Evolutionary conservation across 1,140 invertebrate species (phyloP).

Genomic region (Chrysopa pallens): DNA sequence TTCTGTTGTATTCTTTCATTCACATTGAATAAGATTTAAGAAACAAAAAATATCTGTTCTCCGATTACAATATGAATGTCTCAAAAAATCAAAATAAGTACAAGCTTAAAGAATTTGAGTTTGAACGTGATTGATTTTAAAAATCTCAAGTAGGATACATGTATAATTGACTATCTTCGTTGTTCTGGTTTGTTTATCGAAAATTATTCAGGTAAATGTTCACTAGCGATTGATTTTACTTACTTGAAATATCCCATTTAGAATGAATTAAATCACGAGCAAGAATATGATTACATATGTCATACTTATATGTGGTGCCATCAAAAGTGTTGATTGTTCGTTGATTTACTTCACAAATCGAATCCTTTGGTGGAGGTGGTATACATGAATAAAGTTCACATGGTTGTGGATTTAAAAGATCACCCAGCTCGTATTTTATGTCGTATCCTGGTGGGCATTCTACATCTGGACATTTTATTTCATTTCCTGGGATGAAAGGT

Average conservation of each 20-base stretch:
- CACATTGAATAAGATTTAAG: no score
- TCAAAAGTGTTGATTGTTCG: slow-evolving; percentile 64
- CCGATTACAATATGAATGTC: no score
- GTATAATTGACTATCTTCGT: no score
- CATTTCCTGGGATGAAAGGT: slow-evolving; percentile 13
- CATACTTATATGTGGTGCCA: slow-evolving; percentile 52
- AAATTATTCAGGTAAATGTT: no score
- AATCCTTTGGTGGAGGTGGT: slow-evolving; percentile 35
- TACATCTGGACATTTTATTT: slow-evolving; percentile 28
- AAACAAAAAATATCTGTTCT: no score
- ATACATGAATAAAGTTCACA: slow-evolving; percentile 25
- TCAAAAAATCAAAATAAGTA: no score
- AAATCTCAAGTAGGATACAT: no score
- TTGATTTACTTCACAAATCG: slow-evolving; percentile 51
- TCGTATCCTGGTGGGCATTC: slow-evolving; percentile 36
- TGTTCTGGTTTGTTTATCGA: no score
- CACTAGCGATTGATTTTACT: slow-evolving; percentile 11
- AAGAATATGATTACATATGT: slow-evolving; percentile 61
- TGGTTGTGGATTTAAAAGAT: slow-evolving; percentile 4
- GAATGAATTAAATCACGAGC: slow-evolving; percentile 41
- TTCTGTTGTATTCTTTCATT: no score
- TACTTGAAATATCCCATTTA: slow-evolving; percentile 46
- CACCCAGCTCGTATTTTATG: slow-evolving; percentile 22
- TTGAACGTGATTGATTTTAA: no score
- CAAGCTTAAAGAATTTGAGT: no score